Percentiles rank a stretch among this genome's conserved stretches.
Evolutionary conservation across 2,113 vertebrate genomes (phyloP).

Genomic region (Sorex fumeus): DNA sequence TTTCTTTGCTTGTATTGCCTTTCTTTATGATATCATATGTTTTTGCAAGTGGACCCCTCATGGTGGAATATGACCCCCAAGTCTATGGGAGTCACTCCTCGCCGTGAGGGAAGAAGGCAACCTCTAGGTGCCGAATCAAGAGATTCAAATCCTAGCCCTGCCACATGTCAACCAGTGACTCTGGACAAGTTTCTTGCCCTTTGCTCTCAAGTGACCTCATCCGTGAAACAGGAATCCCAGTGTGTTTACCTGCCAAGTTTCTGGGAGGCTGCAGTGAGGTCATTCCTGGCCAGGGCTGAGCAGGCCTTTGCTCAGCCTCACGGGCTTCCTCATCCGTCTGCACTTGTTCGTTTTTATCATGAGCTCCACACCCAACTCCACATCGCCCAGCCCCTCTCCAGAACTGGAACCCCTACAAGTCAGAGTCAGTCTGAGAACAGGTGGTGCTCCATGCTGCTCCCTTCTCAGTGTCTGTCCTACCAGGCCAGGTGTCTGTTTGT

Average conservation of each 20-base stretch:
- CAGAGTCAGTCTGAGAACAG: no score
- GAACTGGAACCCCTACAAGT: background rate
- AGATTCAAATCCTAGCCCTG: background rate
- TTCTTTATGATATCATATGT: background rate
- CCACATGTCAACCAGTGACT: background rate
- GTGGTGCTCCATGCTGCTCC: no score
- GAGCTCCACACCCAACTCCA: background rate
- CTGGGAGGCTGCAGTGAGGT: background rate
- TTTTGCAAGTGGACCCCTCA: background rate
- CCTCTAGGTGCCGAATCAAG: background rate
- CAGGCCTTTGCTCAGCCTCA: no score
- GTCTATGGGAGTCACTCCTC: background rate
- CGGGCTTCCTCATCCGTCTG: background rate
- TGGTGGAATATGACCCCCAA: no score
- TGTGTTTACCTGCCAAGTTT: rapidly evolving
- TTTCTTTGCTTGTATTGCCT: background rate
- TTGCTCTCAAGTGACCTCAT: background rate
- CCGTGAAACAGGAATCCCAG: background rate
- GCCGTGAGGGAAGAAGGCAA: background rate
- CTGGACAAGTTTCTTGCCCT: background rate
- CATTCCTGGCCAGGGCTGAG: background rate
- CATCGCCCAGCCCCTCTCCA: background rate
- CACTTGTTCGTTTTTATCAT: rapidly evolving
- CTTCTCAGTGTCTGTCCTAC: background rate
- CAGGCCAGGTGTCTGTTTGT: background rate